Evolutionary conservation across 1,140 invertebrate species (phyloP), one percentile per base, ranked within the genome.

Genomic region (Cryptotermes secundus): DNA sequence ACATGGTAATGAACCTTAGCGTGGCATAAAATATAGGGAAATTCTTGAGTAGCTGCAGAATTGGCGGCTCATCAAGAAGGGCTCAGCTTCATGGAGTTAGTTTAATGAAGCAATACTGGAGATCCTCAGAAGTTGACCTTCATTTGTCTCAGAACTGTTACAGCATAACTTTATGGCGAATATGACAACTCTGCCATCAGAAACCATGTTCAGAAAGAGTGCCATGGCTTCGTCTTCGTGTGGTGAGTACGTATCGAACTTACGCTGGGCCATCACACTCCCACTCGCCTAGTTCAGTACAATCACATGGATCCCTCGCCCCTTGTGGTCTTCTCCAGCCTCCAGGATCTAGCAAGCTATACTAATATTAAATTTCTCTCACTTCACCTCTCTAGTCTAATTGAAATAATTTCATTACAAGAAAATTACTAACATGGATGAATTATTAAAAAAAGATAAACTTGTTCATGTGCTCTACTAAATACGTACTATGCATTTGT

Each of bases 211-310:
- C 26, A 94, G 88, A 87, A 94, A 94, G 22, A 93, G 88, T 10
- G 92, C 89, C 90, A 94, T 92, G 34, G 92, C 92, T 88, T 93
- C 93, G 88, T 94, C 93, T 89, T 94, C 93, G 86, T 93, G 92
- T 12, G 92, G 90, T 2, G 92, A 92, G 87, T 94, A 94, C 0
- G 93, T 94, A 87, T 94, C 93, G 90, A 94, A 94, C 42, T 92
- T 88, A 80, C 92, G 87, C 86, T 92, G 91, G 16, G 93, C 92
- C 93, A 94, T 94, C 9, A 94, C 92, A 87, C 91, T 91, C 4
- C 93, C 93, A 35, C 90, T 93, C 10, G 91, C 91, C 88, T 94
- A 93, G 87, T 93, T 93, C 6, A 94, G 87, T n/a, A 94, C 92
- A 31, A 93, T 86, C n/a, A 94, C 90, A 88, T 94, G 93, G 49